A percentile compares a stretch with the other conserved stretches of the same genome.
phyloP scores from a whole-genome alignment of 1,140 invertebrate species.

The Pseudomyrmex pallidus region DNA sequence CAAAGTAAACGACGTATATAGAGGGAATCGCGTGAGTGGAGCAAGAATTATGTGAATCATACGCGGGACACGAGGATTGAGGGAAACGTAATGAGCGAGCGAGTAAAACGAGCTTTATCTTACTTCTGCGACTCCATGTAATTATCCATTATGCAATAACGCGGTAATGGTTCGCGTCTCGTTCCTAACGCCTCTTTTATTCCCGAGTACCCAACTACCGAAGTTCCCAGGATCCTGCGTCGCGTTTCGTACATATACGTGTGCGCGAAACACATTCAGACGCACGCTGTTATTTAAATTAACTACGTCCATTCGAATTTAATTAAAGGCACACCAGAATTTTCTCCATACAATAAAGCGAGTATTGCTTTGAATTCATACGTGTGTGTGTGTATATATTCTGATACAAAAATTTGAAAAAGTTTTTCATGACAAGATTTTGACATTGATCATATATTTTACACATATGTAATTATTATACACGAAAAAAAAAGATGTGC shows the following conservation, averaged over 20 bases:
- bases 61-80: slow-evolving; percentile 26
- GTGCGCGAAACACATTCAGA: not conserved
- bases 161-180: slow-evolving; percentile 45
- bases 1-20: slow-evolving; percentile 7
- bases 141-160: slow-evolving; percentile 65
- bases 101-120: slow-evolving; percentile 59
- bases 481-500: no score
- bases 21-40: slow-evolving; percentile 32
- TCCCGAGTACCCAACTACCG: slow-evolving; percentile 34
- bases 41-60: slow-evolving; percentile 29
- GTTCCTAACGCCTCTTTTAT: slow-evolving; percentile 58
- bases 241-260: slow-evolving; percentile 6
- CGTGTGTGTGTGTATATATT: not conserved
- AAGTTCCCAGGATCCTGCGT: slow-evolving; percentile 55
- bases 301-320: slow-evolving; percentile 38
- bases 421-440: not conserved
- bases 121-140: slow-evolving; percentile 48
- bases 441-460: not conserved
- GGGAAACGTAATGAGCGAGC: slow-evolving; percentile 46
- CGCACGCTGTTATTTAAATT: slow-evolving; percentile 44
- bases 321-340: slow-evolving; percentile 36
- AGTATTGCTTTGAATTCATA: not conserved
- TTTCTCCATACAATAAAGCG: not conserved
- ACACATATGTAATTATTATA: no score
- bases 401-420: not conserved